Percentiles rank a stretch among this genome's conserved stretches.
These are phyloP conservation scores for Geotrupes spiniger DNA, from an alignment of 2,888 invertebrate genomes.

Conservation along the genomic window DNA sequence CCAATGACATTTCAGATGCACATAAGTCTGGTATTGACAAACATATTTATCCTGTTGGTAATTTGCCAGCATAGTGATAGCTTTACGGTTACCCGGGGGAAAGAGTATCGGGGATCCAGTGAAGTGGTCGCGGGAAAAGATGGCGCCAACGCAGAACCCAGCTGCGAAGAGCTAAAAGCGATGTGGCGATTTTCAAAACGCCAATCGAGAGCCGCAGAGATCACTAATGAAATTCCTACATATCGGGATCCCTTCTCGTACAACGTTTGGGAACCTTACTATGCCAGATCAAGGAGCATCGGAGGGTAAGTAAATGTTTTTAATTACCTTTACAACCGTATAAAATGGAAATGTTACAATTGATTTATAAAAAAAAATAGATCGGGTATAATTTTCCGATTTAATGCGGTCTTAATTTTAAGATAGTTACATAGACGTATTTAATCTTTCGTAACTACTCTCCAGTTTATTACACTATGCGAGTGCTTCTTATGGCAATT, in stretches of 20 bases:
- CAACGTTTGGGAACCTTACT: conserved; percentile 74
- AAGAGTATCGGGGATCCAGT: conserved; percentile 39
- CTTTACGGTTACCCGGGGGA: conserved; percentile 39
- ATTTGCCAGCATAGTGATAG: conserved; percentile 37
- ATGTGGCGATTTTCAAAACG: conserved; percentile 92
- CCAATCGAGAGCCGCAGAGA: conserved; percentile 82
- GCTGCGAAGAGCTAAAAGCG: conserved; percentile 81
- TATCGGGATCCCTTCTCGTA: conserved; percentile 79
- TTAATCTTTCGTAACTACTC: too few relatives aligned
- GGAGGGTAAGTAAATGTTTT: conserved; percentile 54
- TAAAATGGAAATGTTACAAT: too few relatives aligned
- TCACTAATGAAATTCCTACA: conserved; percentile 81
- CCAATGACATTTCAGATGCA: conserved; percentile 39
- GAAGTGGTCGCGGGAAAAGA: conserved; percentile 43
- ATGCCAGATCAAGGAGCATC: conserved; percentile 52
- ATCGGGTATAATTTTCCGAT: too few relatives aligned
- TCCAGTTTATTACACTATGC: too few relatives aligned
- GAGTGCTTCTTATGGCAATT: too few relatives aligned
- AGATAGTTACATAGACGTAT: too few relatives aligned
- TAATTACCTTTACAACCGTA: too few relatives aligned
- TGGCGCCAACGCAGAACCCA: conserved; percentile 65
- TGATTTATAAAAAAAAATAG: too few relatives aligned
- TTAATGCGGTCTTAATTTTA: too few relatives aligned
- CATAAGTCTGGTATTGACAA: conserved; percentile 35
- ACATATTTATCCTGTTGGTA: conserved; percentile 37